Conservation (phyloP, 2,888 invertebrate genomes). For the Euspilapteryx auroguttella region DNA sequence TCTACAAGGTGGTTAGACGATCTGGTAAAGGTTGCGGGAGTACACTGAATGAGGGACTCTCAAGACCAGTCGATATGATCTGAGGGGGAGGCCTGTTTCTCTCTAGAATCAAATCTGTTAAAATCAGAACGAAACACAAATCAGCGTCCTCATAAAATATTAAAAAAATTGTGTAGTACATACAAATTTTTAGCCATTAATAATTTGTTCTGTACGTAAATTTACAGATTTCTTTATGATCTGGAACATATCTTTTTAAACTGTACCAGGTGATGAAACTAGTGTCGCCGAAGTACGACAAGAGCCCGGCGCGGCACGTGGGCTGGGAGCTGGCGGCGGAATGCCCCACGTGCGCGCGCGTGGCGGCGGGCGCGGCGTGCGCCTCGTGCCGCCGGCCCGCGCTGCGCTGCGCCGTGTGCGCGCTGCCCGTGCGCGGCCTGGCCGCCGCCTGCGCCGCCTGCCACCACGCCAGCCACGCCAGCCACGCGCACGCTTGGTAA, state of each 20-base stretch:
- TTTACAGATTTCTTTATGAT: too few species aligned
- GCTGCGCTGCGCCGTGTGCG: constrained; percentile 82
- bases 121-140: too few species aligned
- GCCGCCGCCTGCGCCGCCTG: constrained; percentile 87
- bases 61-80: too few species aligned
- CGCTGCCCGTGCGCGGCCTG: constrained; percentile 80
- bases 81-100: too few species aligned
- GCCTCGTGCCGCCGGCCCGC: constrained; percentile 71
- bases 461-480: constrained; percentile 91
- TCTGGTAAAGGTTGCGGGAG: too few species aligned
- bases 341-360: constrained; percentile 69
- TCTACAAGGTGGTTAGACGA: too few species aligned
- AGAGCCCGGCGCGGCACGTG: constrained; percentile 43
- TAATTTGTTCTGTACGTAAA: too few species aligned
- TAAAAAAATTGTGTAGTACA: too few species aligned
- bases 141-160: too few species aligned
- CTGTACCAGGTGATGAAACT: constrained; percentile 59
- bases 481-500: constrained; percentile 81
- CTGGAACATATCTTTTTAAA: neutral
- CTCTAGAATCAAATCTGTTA: too few species aligned
- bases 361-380: constrained; percentile 73
- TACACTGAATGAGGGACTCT: too few species aligned
- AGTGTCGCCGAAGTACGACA: constrained; percentile 31
- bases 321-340: constrained; percentile 76
- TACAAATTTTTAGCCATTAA: too few species aligned